phyloP scores from a whole-genome alignment of 2,888 invertebrate genomes.

The Hyposoter didymator region DNA sequence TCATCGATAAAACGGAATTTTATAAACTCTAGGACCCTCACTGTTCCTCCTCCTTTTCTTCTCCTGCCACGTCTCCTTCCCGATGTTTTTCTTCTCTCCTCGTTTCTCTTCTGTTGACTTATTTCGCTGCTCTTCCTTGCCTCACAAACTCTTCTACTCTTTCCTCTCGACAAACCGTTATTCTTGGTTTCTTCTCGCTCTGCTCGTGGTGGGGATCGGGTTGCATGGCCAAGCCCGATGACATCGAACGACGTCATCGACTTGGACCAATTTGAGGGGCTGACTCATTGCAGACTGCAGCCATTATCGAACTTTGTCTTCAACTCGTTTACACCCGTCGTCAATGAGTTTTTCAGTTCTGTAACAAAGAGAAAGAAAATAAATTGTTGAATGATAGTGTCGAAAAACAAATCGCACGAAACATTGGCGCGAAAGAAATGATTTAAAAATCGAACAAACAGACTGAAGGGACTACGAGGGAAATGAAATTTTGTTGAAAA shows the following conservation, averaged over 20 bases:
- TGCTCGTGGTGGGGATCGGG: constrained; percentile 72
- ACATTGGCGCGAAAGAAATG: neutral
- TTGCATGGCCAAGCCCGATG: constrained; percentile 76
- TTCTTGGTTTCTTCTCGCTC: constrained; percentile 56
- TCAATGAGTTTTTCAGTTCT: constrained; percentile 99
- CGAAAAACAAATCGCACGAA: neutral
- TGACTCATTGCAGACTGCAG: constrained; percentile 96
- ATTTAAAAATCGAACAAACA: constrained; percentile 43
- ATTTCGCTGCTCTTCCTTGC: constrained; percentile 58
- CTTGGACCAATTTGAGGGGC: constrained; percentile 75
- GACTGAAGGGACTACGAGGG: neutral
- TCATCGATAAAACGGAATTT: constrained; percentile 31
- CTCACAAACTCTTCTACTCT: constrained; percentile 56
- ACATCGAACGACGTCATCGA: constrained; percentile 72
- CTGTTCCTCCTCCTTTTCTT: constrained; percentile 45
- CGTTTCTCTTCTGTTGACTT: constrained; percentile 64
- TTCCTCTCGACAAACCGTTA: constrained; percentile 30
- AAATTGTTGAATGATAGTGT: neutral
- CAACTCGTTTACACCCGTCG: constrained; percentile 98
- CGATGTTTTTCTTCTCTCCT: constrained; percentile 64
- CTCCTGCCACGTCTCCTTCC: constrained; percentile 39
- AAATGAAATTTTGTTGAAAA: too few species aligned
- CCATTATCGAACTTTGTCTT: constrained; percentile 98
- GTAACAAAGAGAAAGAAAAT: constrained; percentile 84
- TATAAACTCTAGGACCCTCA: constrained; percentile 17